phyloP scores from a whole-genome alignment of 37 sponge, comb jelly and placozoan genomes.

The Sycon ciliatum region DNA sequence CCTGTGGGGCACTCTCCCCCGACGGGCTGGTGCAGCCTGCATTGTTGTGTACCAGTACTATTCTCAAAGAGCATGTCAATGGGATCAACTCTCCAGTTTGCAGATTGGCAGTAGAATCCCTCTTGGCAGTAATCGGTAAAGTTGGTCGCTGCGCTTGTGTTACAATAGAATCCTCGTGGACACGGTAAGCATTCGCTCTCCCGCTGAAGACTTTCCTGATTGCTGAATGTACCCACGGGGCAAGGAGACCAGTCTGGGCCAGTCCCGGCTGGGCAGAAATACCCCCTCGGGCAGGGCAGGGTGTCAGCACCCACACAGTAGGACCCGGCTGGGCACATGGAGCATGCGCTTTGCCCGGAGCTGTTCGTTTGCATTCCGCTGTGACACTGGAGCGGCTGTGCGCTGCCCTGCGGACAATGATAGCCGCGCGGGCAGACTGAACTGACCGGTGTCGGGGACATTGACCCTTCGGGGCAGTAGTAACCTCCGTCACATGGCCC shows the following conservation, averaged over 20 bases:
- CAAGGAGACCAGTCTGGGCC: slow-evolving; percentile 15
- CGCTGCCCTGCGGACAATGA: slow-evolving; percentile 11
- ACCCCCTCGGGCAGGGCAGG: background rate
- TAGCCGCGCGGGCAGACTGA: background rate
- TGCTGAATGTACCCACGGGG: slow-evolving; percentile 6
- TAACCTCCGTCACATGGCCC: slow-evolving; percentile 28
- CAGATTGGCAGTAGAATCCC: slow-evolving; percentile 25
- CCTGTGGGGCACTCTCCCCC: slow-evolving; percentile 25
- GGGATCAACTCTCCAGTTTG: background rate
- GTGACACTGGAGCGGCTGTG: slow-evolving; percentile 17
- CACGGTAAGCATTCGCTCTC: slow-evolving; percentile 20
- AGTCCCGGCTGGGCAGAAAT: slow-evolving; percentile 26
- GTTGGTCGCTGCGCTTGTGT: background rate
- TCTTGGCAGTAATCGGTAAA: slow-evolving; percentile 19
- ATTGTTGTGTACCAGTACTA: too few relatives aligned
- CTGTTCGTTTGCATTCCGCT: slow-evolving; percentile 17
- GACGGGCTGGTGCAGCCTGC: background rate
- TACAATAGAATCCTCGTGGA: slow-evolving; percentile 25
- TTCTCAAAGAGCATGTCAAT: too few relatives aligned
- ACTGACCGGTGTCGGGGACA: background rate
- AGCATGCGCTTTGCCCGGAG: slow-evolving; percentile 2
- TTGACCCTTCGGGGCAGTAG: slow-evolving; percentile 34
- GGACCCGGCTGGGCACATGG: slow-evolving; percentile 22
- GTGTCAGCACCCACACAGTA: slow-evolving; percentile 11
- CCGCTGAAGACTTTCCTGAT: background rate